Percentiles rank a stretch among this genome's conserved stretches.
These are phyloP conservation scores for Coelopa pilipes DNA, from an alignment of 2,888 invertebrate species.

Conservation along the genomic window DNA sequence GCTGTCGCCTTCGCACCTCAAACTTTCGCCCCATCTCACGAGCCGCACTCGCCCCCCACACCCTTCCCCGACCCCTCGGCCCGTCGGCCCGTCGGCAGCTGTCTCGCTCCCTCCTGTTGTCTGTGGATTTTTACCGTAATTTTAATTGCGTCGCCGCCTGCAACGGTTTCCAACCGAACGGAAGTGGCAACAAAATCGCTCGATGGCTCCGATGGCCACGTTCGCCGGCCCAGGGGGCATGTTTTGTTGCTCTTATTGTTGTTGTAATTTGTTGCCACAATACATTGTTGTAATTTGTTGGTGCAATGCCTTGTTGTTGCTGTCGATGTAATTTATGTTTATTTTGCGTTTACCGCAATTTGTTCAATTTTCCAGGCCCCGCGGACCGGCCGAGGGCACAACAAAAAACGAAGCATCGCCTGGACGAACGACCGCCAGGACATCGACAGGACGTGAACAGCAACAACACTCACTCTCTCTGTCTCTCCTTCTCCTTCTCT, in stretches of 20 bases:
- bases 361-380: slow-evolving; percentile 23
- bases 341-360: slow-evolving; percentile 35
- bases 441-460: neutral
- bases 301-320: slow-evolving; percentile 15
- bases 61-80: no score
- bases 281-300: no score
- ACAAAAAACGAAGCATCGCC: neutral
- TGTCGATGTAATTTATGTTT: slow-evolving; percentile 32
- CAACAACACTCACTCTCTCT: neutral
- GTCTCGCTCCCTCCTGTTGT: neutral
- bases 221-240: neutral
- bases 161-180: neutral
- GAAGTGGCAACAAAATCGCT: slow-evolving; percentile 21
- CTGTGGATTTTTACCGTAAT: neutral
- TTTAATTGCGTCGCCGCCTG: no score
- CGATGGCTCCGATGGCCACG: neutral
- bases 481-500: no score
- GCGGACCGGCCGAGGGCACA: slow-evolving; percentile 24
- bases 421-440: neutral
- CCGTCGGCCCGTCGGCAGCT: no score
- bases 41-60: no score
- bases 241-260: neutral
- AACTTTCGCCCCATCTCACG: no score
- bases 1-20: neutral
- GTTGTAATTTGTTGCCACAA: no score